Percentiles rank a stretch among this genome's conserved stretches.
Conservation (phyloP, 2,888 invertebrate species). For the Agapetus fuscipes region DNA sequence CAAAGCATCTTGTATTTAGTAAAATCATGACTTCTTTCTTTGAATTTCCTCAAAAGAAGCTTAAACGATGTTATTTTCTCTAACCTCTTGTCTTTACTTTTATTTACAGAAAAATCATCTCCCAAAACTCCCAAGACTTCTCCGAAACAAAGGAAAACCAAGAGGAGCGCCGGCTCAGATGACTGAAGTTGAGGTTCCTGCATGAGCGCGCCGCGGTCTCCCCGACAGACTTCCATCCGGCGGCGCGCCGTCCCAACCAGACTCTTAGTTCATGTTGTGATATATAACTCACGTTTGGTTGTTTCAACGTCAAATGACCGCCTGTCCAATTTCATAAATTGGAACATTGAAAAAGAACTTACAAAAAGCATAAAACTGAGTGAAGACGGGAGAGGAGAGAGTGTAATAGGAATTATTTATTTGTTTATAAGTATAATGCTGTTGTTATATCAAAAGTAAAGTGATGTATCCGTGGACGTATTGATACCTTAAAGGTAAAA, state of each 20-base stretch:
- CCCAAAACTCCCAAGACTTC: conserved; percentile 16
- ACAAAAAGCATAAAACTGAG: neutral
- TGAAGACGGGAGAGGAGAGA: neutral
- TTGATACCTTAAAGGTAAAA: too few species aligned
- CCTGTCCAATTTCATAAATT: too few species aligned
- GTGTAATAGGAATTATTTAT: too few species aligned
- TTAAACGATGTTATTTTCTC: too few species aligned
- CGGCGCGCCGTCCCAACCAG: too few species aligned
- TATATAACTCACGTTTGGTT: neutral
- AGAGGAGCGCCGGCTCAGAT: conserved; percentile 7
- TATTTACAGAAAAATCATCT: conserved; percentile 60
- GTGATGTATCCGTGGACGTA: conserved; percentile 3
- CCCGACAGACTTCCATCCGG: too few species aligned
- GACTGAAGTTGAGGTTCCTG: conserved; percentile 2
- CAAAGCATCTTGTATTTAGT: too few species aligned
- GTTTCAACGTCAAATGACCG: neutral
- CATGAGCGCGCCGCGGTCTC: too few species aligned
- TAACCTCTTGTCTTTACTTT: conserved; percentile 22
- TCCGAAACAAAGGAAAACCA: conserved; percentile 10
- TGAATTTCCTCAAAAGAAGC: too few species aligned
- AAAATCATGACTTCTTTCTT: too few species aligned
- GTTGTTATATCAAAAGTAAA: neutral
- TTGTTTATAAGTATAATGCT: neutral
- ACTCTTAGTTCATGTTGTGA: too few species aligned
- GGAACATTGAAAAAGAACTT: neutral